These are phyloP conservation scores for Campylomormyrus tamandua DNA, from an alignment of 2,113 vertebrate species.

Conservation along the genomic window DNA sequence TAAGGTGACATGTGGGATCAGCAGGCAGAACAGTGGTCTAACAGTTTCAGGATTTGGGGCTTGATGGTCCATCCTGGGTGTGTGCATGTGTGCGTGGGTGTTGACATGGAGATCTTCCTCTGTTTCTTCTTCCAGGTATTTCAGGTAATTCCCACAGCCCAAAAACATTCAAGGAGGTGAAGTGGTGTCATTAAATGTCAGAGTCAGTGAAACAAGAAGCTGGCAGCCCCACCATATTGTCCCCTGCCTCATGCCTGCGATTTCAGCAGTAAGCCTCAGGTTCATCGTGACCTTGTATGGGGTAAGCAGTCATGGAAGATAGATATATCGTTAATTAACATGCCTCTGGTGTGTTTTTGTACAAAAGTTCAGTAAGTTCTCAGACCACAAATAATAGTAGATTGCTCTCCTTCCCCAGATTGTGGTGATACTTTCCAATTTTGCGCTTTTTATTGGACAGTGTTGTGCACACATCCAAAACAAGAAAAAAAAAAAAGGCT, in stretches of 20 bases:
- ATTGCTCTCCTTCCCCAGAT: not conserved
- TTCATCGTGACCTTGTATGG: not conserved
- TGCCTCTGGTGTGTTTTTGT: not conserved
- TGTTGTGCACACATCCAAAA: not conserved
- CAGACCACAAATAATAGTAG: not conserved
- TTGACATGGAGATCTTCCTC: not conserved
- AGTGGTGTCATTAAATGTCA: not conserved
- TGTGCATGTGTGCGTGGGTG: not conserved
- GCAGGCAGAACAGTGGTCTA: not conserved
- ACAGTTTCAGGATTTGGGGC: not conserved
- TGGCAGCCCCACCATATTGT: not conserved
- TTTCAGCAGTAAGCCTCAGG: not conserved
- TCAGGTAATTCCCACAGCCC: not conserved
- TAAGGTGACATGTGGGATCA: not conserved
- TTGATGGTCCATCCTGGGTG: not conserved
- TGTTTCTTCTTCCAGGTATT: not conserved
- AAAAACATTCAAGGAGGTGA: not conserved
- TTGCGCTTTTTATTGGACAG: not conserved
- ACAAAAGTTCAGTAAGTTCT: not conserved
- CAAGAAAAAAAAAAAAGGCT: not conserved
- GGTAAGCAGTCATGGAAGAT: not conserved
- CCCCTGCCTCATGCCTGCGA: not conserved
- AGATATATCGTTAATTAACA: not conserved
- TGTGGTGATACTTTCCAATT: not conserved
- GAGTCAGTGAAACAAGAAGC: not conserved